These are phyloP conservation scores for Typhlomys cinereus DNA, from an alignment of 2,113 vertebrate genomes.

Conservation along the genomic window DNA sequence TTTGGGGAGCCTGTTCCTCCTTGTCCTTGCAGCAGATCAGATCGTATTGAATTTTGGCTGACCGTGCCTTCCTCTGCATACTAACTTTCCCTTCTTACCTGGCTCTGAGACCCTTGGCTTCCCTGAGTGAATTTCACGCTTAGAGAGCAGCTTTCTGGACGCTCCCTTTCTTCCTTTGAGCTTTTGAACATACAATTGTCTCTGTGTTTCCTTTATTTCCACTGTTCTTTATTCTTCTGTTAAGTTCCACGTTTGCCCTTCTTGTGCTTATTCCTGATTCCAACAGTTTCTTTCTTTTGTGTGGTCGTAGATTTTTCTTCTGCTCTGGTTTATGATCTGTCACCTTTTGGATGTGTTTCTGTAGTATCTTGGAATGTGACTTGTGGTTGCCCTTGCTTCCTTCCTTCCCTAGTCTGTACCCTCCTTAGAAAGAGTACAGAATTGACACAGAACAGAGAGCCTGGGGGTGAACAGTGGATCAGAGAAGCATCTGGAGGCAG, in stretches of 20 bases:
- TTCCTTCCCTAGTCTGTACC: neutral
- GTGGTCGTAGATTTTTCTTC: neutral
- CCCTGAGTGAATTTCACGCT: neutral
- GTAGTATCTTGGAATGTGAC: slow-evolving; percentile 20
- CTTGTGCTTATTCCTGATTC: neutral
- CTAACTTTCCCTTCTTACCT: slow-evolving; percentile 43
- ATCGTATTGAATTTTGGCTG: slow-evolving; percentile 49
- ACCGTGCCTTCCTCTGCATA: slow-evolving; percentile 14
- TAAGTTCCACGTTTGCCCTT: neutral
- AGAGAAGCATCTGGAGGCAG: neutral
- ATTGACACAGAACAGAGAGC: neutral
- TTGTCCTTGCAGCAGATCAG: slow-evolving; percentile 64
- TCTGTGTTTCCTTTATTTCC: neutral
- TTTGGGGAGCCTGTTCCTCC: slow-evolving; percentile 13
- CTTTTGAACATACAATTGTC: neutral
- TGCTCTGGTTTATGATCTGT: neutral
- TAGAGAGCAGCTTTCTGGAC: neutral
- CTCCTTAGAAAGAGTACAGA: neutral
- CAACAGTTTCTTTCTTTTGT: neutral
- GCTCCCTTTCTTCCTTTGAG: neutral
- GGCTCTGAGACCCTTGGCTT: neutral
- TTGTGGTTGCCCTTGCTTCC: neutral
- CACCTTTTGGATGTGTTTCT: neutral
- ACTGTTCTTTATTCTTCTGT: neutral
- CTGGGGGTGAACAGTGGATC: neutral